Base-by-base conservation (phyloP, 35 echinoderm and acorn worm species). In the Stichopus chloronotus region DNA sequence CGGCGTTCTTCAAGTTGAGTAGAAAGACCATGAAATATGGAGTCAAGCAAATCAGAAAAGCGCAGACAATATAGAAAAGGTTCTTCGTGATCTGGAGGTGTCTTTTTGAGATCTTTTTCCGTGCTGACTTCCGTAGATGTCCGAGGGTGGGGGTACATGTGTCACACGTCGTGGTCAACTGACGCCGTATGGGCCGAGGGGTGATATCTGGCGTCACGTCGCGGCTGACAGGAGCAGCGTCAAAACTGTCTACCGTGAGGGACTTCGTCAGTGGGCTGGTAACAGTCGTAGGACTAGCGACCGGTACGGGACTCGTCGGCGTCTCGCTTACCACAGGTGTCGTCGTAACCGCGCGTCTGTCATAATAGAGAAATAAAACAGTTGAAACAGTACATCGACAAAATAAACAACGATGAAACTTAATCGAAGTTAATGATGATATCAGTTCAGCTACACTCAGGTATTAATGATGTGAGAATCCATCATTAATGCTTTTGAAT, bases 61-160 rank as follows among this genome's bases (percentile, higher is more conserved):
- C 83, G 24, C 16, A 76, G 4, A 93, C 92, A 25, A 93, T 78
- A 84, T 93, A 93, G 78, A 93, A 93, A 53, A 93, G 78, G 58
- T 93, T 93, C 81, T 93, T 93, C 2, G 92, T 93, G 25, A 93
- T 87, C n/a, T 93, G 78, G 5, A 93, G 57, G 56, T 93, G 90
- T 53, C 90, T 21, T 8, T 79, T 77, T 4, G 90, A 91, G 20
- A 91, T 78, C 76, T 79, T 91, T 21, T 77, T 79, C 6, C 76
- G 69, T 17, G 90, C 76, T 21, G 90, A 91, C 72, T 91, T 91
- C 8, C 90, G 72, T 53, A 91, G 10, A 6, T 91, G 90, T 22
- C 90, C 90, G 17, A 91, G 20, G 72, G 90, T 91, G 19, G 90
- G 90, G 43, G 87, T 89, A 30, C 87, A 89, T 8, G 56, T 61